These are phyloP conservation scores for Drosophila parthenogenetica DNA, from an alignment of 2,888 invertebrate species.

Conservation along the genomic window DNA sequence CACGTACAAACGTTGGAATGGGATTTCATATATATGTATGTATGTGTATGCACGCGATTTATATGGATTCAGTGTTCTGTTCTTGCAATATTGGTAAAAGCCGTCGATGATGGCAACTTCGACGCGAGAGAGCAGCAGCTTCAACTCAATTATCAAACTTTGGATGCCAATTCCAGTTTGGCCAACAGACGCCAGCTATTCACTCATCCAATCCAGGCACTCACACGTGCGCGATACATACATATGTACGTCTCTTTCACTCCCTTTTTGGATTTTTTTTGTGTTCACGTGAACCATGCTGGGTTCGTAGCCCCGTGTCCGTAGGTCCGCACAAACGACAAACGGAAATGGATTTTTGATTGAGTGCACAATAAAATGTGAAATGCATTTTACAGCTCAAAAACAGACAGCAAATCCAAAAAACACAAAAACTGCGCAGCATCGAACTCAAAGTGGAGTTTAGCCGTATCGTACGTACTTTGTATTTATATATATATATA, in stretches of 20 bases:
- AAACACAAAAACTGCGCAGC: constrained; percentile 36
- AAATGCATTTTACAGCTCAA: constrained; percentile 75
- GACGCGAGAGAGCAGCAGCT: constrained; percentile 47
- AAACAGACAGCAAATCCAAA: constrained; percentile 43
- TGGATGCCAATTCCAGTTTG: constrained; percentile 59
- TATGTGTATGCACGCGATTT: constrained; percentile 27
- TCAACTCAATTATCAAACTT: constrained; percentile 79
- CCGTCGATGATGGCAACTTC: constrained; percentile 57
- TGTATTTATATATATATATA: constrained; percentile 30
- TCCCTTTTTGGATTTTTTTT: constrained; percentile 11
- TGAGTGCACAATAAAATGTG: constrained; percentile 80
- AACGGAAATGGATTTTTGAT: constrained; percentile 80
- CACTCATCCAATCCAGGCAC: constrained; percentile 31
- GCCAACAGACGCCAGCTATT: constrained; percentile 24
- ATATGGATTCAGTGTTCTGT: constrained; percentile 36
- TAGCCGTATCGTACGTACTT: constrained; percentile 35
- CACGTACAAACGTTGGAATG: constrained; percentile 53
- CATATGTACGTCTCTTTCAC: constrained; percentile 22
- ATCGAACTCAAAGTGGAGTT: constrained; percentile 46
- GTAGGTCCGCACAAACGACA: constrained; percentile 57
- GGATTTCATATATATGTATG: constrained; percentile 1
- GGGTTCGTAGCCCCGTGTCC: constrained; percentile 2
- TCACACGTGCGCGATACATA: constrained; percentile 37
- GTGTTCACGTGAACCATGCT: constrained; percentile 38
- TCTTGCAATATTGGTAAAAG: constrained; percentile 62